A percentile compares a stretch with the other conserved stretches of the same genome.
Conservation (phyloP, 2,797 vertebrate species). For the Sylvia borin region DNA sequence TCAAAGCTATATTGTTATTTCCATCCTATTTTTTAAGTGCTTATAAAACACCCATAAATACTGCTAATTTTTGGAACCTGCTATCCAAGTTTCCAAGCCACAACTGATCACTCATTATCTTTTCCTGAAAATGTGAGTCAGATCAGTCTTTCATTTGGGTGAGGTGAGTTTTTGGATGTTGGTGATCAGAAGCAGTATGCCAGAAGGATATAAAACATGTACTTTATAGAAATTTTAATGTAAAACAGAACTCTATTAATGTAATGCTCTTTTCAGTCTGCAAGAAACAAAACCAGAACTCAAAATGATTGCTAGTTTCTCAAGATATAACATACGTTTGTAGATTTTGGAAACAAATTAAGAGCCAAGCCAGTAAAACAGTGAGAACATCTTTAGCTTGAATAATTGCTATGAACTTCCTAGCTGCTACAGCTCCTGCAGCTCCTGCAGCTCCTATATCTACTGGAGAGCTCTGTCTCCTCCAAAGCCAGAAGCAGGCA, state of each 20-base stretch:
- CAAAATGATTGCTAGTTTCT: background rate
- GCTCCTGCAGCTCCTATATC: background rate
- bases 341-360: background rate
- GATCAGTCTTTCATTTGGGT: slow-evolving; percentile 20
- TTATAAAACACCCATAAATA: slow-evolving; percentile 52
- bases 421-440: background rate
- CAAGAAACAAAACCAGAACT: slow-evolving; percentile 15
- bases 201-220: slow-evolving; percentile 5
- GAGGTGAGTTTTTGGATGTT: background rate
- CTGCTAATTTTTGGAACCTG: slow-evolving; percentile 12
- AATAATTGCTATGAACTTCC: background rate
- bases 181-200: background rate
- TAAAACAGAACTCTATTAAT: slow-evolving; percentile 17
- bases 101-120: background rate
- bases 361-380: background rate
- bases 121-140: slow-evolving; percentile 36
- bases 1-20: slow-evolving; percentile 35
- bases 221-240: slow-evolving; percentile 25
- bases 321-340: background rate
- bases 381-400: background rate
- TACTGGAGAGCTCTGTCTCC: background rate
- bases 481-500: background rate
- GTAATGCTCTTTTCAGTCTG: background rate
- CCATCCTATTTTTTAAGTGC: slow-evolving; percentile 21
- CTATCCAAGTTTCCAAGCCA: slow-evolving; percentile 20